Conservation (phyloP, 2,888 invertebrate species). For the Phengaris arion region DNA sequence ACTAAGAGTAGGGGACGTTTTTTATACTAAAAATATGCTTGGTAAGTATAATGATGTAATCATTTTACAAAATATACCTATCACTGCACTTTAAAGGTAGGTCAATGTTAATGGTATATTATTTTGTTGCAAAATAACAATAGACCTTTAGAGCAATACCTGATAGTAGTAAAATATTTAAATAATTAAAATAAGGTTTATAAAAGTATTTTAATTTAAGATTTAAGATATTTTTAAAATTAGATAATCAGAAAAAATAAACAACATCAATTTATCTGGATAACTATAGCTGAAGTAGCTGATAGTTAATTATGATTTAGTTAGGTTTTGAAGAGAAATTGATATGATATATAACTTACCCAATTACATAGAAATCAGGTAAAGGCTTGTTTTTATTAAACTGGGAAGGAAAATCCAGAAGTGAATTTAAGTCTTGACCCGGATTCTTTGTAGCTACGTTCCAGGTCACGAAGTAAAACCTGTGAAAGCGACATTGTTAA, state of each 20-base stretch:
- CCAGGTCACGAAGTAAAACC: slow-evolving; percentile 92
- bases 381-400: slow-evolving; percentile 81
- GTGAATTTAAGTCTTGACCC: slow-evolving; percentile 84
- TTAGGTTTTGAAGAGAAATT: background rate
- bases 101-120: background rate
- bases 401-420: slow-evolving; percentile 83
- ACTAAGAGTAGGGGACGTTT: no score
- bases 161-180: no score
- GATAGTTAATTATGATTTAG: no score
- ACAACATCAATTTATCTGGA: no score
- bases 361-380: slow-evolving; percentile 92
- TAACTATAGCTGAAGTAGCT: no score
- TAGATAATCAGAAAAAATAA: background rate
- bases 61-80: slow-evolving; percentile 5
- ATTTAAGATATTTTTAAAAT: no score
- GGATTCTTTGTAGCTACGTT: slow-evolving; percentile 92
- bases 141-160: no score
- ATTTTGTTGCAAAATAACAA: background rate
- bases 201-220: no score
- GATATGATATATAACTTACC: slow-evolving; percentile 72
- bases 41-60: background rate
- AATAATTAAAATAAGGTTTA: no score
- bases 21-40: background rate
- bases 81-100: background rate
- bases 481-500: slow-evolving; percentile 49